A percentile compares a stretch with the other conserved stretches of the same genome.
Conservation (phyloP, 2,797 vertebrate genomes). For the Peromyscus attwateri region DNA sequence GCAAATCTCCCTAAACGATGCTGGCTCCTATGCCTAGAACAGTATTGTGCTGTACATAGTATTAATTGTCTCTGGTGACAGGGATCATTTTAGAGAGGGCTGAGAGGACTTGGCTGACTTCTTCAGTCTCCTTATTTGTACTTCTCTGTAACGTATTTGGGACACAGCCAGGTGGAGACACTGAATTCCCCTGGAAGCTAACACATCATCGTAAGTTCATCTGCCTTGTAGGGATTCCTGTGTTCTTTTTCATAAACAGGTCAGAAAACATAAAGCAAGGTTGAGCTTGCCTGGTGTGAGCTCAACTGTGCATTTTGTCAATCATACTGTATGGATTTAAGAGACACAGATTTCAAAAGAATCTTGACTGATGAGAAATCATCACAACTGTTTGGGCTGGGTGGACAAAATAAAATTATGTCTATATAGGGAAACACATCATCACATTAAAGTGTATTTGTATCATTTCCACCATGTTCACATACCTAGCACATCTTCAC, state of each 20-base stretch:
- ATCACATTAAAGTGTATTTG: background rate
- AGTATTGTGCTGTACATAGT: slow-evolving; percentile 78
- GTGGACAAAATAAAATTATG: background rate
- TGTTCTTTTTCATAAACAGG: slow-evolving; percentile 56
- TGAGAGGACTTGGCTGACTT: slow-evolving; percentile 83
- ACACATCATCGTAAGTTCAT: slow-evolving; percentile 35
- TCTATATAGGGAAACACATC: background rate
- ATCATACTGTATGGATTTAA: background rate
- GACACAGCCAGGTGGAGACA: slow-evolving; percentile 74
- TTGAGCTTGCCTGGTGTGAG: slow-evolving; percentile 9
- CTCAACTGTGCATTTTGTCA: slow-evolving; percentile 33
- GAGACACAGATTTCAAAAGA: slow-evolving; percentile 26
- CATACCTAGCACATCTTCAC: background rate
- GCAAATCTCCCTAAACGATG: slow-evolving; percentile 81
- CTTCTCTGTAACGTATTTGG: slow-evolving; percentile 77
- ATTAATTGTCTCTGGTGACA: slow-evolving; percentile 82
- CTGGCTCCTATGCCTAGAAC: slow-evolving; percentile 82
- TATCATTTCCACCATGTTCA: background rate
- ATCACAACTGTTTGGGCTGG: background rate
- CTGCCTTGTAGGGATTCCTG: slow-evolving; percentile 67
- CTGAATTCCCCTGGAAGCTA: slow-evolving; percentile 77
- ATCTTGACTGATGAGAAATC: slow-evolving; percentile 56
- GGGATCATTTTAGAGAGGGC: slow-evolving; percentile 84
- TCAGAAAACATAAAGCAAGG: slow-evolving; percentile 60
- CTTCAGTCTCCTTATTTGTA: slow-evolving; percentile 81